Conservation (phyloP, 2,113 vertebrate genomes). For the Pseudorasbora parva region DNA sequence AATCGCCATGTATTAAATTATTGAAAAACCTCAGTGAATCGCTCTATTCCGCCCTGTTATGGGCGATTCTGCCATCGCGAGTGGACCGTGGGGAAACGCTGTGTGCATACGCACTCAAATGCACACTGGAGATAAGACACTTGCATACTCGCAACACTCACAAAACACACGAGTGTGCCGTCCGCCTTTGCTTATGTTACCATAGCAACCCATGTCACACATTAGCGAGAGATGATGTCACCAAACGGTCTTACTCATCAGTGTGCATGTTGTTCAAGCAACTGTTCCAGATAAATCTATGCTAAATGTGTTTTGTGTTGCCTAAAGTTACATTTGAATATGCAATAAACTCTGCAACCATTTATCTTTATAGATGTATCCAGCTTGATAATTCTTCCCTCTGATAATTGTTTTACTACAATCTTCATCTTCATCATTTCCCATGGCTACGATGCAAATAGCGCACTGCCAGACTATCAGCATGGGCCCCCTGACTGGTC, state of each 20-base stretch:
- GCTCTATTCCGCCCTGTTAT: conserved; percentile 51
- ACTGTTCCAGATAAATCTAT: not conserved
- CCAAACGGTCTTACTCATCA: conserved; percentile 38
- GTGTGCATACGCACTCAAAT: not conserved
- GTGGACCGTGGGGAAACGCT: conserved; percentile 1
- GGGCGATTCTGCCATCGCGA: conserved; percentile 44
- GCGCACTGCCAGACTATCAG: not conserved
- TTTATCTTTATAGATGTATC: not conserved
- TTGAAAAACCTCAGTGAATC: conserved; percentile 71
- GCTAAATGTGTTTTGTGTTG: not conserved
- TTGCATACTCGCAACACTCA: not conserved
- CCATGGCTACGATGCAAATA: not conserved
- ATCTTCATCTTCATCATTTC: not conserved
- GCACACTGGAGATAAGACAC: conserved; percentile 9
- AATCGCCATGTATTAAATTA: conserved; percentile 77
- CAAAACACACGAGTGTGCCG: conserved; percentile 33
- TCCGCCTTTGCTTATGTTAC: conserved; percentile 56
- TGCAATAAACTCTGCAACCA: not conserved
- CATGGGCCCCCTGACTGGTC: too few species aligned
- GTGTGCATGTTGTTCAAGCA: conserved; percentile 13
- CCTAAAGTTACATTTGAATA: not conserved
- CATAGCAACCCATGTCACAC: conserved; percentile 62
- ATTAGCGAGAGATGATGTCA: conserved; percentile 43
- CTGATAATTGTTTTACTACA: not conserved
- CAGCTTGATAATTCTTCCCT: not conserved